Percentiles rank a stretch among this genome's conserved stretches.
phyloP scores from a whole-genome alignment of 1,140 invertebrate genomes.

The Leucophenga varia region DNA sequence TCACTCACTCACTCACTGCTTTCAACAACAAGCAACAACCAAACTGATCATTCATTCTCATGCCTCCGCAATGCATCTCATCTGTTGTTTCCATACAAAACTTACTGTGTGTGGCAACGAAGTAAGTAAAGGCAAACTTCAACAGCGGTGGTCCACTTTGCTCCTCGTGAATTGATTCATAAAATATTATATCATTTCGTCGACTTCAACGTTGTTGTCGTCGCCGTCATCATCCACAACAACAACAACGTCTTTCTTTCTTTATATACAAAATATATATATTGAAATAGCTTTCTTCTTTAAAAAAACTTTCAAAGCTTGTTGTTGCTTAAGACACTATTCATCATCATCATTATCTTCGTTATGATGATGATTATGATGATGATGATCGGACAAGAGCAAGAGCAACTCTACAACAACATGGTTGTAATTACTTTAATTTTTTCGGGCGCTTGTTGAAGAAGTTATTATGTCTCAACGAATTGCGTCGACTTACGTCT shows the following conservation, averaged over 20 bases:
- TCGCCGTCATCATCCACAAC: too few relatives aligned
- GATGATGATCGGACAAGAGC: too few relatives aligned
- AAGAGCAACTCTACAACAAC: constrained; percentile 13
- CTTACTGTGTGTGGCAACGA: constrained; percentile 9
- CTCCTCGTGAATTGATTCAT: constrained; percentile 53
- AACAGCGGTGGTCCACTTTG: constrained; percentile 45
- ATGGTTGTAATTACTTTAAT: constrained; percentile 44
- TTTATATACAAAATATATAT: too few relatives aligned
- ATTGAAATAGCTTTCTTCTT: constrained; percentile 3
- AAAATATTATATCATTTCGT: constrained; percentile 51
- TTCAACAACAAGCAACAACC: constrained; percentile 1
- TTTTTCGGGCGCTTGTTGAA: constrained; percentile 51
- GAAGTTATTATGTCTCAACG: constrained; percentile 43
- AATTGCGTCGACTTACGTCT: too few relatives aligned
- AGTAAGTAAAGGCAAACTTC: too few relatives aligned
- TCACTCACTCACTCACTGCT: constrained; percentile 26
- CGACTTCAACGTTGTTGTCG: constrained; percentile 5
- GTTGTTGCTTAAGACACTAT: too few relatives aligned
- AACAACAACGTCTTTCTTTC: too few relatives aligned
- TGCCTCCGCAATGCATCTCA: background rate
- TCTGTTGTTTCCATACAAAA: background rate
- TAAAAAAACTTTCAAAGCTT: too few relatives aligned
- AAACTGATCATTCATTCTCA: background rate
- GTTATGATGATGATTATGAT: constrained; percentile 6
- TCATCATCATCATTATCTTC: constrained; percentile 11